phyloP scores from a whole-genome alignment of 2,113 vertebrate genomes.

The Chloropsis cyanopogon region DNA sequence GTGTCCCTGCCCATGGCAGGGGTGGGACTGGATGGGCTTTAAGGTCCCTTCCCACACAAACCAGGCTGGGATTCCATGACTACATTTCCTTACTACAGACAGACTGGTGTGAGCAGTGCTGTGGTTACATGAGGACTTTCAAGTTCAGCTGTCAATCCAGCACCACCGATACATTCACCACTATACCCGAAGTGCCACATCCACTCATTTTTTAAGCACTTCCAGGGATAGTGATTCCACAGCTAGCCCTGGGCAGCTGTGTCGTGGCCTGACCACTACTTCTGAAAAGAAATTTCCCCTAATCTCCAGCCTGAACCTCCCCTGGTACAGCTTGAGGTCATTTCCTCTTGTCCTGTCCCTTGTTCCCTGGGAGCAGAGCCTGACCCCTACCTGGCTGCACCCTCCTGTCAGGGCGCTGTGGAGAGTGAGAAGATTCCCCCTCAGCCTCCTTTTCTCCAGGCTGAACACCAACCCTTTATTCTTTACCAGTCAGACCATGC shows the following conservation, averaged over 20 bases:
- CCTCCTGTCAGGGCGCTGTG: background rate
- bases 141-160: background rate
- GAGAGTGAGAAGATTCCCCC: background rate
- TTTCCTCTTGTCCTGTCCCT: background rate
- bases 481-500: background rate
- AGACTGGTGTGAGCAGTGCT: background rate
- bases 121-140: background rate
- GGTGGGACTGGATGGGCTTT: background rate
- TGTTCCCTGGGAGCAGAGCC: background rate
- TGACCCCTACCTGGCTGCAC: background rate
- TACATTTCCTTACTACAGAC: rapidly evolving
- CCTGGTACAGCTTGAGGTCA: background rate
- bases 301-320: background rate
- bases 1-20: background rate
- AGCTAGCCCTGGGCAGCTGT: background rate
- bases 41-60: rapidly evolving
- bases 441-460: background rate
- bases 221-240: background rate
- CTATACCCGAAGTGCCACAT: background rate
- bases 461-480: background rate
- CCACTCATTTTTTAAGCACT: background rate
- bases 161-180: background rate
- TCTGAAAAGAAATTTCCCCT: background rate
- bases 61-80: background rate
- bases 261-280: background rate